Base-by-base conservation (phyloP, 2,888 invertebrate genomes). In the Lithodes maja region DNA sequence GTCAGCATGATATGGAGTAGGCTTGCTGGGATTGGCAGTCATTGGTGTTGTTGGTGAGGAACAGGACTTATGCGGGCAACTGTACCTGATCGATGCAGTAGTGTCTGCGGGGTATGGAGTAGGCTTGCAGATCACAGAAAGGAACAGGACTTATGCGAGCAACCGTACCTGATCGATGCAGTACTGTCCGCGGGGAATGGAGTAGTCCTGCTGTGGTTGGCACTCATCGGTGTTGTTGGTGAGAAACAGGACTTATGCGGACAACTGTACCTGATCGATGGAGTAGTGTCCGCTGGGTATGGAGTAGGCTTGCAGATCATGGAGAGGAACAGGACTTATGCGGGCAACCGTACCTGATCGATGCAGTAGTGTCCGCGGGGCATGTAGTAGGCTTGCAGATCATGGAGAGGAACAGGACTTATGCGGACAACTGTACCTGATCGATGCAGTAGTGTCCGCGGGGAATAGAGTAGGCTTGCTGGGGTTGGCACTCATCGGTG, bases 161-260 rank as follows among this genome's bases (percentile, higher is more conserved):
- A 33, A 33, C 33, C 33, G 9, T 77, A 90, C 91, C 90, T 88
- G 86, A 61, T 91, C 91, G 1, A 88, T 83, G 81, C 91, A 91
- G 79, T 85, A 91, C 17, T 90, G 83, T 3, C 83, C 86, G 71
- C 71, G 69, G 7, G 90, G 86, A 2, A 91, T 85, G 61, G 69
- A 33, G 83, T 86, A 84, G 55, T 85, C 85, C n/a, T 80, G 84
- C 74, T 84, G 55, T 12, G 87, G 90, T 15, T 88, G 74, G 79
- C 91, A 91, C 78, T 91, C 91, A 33, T 89, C 84, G 1, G 89
- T 79, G 88, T 88, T 81, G 85, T 90, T 88, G 17, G 87, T 86
- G 77, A 86, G 71, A 33, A 33, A 33, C 33, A 33, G 33, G 33
- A 33, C 33, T 33, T 33, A 33, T 33, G 33, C 33, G 33, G 33